Conservation (phyloP, 2,797 vertebrate species). For the Dermochelys coriacea region DNA sequence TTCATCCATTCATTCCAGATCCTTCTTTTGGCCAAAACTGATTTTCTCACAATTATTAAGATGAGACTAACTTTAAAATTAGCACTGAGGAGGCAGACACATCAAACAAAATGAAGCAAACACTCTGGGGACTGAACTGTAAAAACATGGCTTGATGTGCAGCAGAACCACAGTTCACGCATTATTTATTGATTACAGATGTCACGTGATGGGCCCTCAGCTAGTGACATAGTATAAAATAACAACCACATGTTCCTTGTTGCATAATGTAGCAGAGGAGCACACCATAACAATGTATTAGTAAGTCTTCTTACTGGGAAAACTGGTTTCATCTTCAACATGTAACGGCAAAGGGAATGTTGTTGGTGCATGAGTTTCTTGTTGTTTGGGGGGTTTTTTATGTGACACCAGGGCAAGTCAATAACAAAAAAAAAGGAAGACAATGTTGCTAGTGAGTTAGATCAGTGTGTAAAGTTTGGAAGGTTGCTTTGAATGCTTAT, state of each 20-base stretch:
- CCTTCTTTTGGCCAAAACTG: background rate
- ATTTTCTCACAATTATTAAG: background rate
- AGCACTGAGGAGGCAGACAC: background rate
- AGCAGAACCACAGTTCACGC: background rate
- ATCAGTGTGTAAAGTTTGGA: background rate
- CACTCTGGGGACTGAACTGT: background rate
- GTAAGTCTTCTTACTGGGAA: background rate
- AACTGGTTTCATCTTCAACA: background rate
- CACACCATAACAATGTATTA: background rate
- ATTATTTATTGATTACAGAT: background rate
- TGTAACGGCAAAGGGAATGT: background rate
- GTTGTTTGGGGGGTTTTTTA: background rate
- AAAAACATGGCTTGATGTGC: background rate
- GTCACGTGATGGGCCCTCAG: background rate
- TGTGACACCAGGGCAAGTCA: background rate
- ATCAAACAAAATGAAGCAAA: background rate
- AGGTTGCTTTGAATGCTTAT: background rate
- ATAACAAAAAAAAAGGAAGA: background rate
- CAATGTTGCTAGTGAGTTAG: background rate
- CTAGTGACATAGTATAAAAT: background rate
- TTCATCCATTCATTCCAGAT: background rate
- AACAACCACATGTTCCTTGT: background rate
- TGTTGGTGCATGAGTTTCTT: background rate
- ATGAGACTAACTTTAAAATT: background rate
- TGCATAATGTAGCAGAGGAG: fast-evolving